phyloP scores from a whole-genome alignment of 2,888 invertebrate species.

The Rhodophaea formosa region DNA sequence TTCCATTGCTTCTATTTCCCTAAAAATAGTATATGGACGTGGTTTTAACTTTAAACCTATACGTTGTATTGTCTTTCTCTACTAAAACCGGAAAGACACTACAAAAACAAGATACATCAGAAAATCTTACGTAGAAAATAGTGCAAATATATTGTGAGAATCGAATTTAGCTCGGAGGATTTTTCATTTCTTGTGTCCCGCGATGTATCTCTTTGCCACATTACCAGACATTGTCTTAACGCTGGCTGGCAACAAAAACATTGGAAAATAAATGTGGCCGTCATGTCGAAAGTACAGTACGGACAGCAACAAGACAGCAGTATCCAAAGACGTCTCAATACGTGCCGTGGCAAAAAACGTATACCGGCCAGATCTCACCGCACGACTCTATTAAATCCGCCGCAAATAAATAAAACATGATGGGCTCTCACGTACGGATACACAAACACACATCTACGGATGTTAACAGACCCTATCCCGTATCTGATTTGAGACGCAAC shows the following conservation, averaged over 20 bases:
- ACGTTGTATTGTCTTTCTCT: too few species aligned
- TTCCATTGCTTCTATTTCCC: too few species aligned
- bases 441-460: constrained; percentile 60
- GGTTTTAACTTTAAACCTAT: too few species aligned
- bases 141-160: constrained; percentile 2
- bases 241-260: constrained; percentile 46
- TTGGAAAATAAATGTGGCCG: constrained; percentile 66
- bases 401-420: constrained; percentile 81
- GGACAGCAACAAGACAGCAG: constrained; percentile 78
- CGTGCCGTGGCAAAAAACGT: constrained; percentile 73
- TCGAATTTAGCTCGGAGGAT: neutral
- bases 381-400: constrained; percentile 79
- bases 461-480: constrained; percentile 73
- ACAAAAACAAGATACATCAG: neutral
- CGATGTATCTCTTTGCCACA: constrained; percentile 10
- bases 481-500: constrained; percentile 72
- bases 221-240: constrained; percentile 30
- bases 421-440: constrained; percentile 73
- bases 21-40: neutral
- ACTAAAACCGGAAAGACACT: too few species aligned
- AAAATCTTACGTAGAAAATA: constrained; percentile 6
- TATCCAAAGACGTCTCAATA: constrained; percentile 79
- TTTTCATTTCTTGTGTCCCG: constrained; percentile 19
- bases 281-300: constrained; percentile 70
- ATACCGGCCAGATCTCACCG: constrained; percentile 72